These are phyloP conservation scores for Coenonympha glycerion DNA, from an alignment of 2,888 invertebrate genomes.

Conservation along the genomic window DNA sequence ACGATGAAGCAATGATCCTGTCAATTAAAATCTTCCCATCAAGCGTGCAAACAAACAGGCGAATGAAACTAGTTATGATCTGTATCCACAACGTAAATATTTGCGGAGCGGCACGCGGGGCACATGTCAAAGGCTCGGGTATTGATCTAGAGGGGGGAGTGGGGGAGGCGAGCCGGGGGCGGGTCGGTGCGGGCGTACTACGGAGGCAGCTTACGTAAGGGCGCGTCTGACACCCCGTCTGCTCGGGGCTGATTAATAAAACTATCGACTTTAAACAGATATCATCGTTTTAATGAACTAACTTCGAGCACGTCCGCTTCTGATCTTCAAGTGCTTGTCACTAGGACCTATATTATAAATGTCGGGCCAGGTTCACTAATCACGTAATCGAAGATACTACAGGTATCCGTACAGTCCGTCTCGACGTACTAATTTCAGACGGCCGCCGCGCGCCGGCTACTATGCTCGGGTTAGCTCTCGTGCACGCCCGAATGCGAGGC, in stretches of 20 bases:
- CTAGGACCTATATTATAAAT: neutral
- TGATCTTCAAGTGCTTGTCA: neutral
- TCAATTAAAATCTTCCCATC: conserved; percentile 45
- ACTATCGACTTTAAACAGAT: conserved; percentile 52
- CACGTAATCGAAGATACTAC: no score
- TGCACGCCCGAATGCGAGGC: no score
- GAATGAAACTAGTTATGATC: conserved; percentile 71
- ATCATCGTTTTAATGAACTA: conserved; percentile 51
- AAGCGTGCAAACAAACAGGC: conserved; percentile 48
- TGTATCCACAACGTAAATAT: conserved; percentile 73
- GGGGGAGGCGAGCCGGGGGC: conserved; percentile 29
- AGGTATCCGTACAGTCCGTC: no score
- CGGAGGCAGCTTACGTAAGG: conserved; percentile 68
- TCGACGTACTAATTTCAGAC: no score
- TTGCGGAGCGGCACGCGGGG: conserved; percentile 67
- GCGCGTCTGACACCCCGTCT: conserved; percentile 70
- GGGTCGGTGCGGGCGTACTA: conserved; percentile 36
- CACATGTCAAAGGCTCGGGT: conserved; percentile 74
- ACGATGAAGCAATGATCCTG: conserved; percentile 27
- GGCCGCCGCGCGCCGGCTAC: no score
- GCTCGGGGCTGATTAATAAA: conserved; percentile 66
- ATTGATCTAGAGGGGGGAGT: conserved; percentile 70
- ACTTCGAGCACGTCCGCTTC: conserved; percentile 29
- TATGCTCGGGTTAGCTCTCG: no score
- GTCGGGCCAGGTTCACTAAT: no score